Conservation (phyloP, 2,113 vertebrate genomes). For the Enhydra lutris region DNA sequence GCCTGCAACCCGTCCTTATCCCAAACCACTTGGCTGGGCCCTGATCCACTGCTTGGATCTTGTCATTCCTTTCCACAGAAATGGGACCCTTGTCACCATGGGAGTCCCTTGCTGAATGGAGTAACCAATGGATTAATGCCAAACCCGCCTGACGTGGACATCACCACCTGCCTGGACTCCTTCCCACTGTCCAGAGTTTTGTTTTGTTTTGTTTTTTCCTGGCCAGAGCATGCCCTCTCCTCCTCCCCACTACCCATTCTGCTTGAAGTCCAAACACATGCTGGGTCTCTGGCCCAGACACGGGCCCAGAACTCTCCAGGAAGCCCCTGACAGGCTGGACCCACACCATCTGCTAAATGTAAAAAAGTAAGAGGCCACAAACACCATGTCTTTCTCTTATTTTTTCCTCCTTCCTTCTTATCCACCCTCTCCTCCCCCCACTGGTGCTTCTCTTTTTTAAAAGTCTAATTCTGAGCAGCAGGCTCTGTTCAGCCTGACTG, state of each 20-base stretch:
- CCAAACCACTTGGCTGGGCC: background rate
- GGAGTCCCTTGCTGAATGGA: background rate
- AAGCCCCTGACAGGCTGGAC: background rate
- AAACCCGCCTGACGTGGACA: background rate
- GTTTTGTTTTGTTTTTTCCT: background rate
- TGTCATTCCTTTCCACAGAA: background rate
- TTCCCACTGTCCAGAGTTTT: background rate
- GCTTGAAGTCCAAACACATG: background rate
- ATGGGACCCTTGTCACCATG: background rate
- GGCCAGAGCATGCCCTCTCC: background rate
- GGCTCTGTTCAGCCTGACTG: conserved; percentile 97
- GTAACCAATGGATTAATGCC: background rate
- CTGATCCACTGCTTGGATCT: background rate
- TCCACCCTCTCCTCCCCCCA: conserved; percentile 58
- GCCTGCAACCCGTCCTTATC: background rate
- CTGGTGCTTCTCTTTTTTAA: conserved; percentile 68
- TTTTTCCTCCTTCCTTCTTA: conserved; percentile 60
- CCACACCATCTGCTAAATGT: background rate
- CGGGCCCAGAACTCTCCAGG: background rate
- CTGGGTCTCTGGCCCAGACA: background rate
- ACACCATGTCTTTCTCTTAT: conserved; percentile 8
- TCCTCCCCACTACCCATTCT: background rate
- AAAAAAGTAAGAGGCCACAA: background rate
- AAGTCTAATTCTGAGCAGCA: conserved; percentile 89
- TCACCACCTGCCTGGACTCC: background rate